Conservation (phyloP, 2,888 invertebrate genomes). For the Diaprepes abbreviatus region DNA sequence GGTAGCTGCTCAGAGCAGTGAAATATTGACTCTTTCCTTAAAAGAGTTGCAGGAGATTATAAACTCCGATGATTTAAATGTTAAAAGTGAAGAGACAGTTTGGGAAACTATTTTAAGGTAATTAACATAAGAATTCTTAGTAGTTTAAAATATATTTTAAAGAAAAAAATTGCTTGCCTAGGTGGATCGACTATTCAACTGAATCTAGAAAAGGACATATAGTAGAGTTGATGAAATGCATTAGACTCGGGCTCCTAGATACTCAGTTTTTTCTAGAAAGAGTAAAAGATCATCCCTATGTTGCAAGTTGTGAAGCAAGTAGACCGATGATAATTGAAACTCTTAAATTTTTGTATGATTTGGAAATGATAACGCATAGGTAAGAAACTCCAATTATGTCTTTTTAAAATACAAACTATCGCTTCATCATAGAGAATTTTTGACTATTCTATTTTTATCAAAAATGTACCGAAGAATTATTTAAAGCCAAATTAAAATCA, state of each 20-base stretch:
- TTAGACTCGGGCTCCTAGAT: conserved; percentile 86
- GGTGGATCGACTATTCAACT: conserved; percentile 88
- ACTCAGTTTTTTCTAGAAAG: conserved; percentile 92
- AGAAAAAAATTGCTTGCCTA: neutral
- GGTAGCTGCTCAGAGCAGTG: conserved; percentile 80
- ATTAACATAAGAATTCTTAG: no score
- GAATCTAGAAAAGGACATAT: conserved; percentile 81
- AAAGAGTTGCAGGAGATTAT: conserved; percentile 84
- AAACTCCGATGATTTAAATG: conserved; percentile 87
- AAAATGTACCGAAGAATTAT: no score
- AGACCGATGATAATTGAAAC: conserved; percentile 92
- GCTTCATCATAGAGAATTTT: no score
- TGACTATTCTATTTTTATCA: no score
- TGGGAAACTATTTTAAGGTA: conserved; percentile 82
- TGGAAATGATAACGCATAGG: conserved; percentile 85
- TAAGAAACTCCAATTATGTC: no score
- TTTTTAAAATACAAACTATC: no score
- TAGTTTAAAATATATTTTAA: no score
- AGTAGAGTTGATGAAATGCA: conserved; percentile 83
- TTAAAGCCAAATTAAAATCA: no score
- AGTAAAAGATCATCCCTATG: conserved; percentile 90
- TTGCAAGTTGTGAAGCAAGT: conserved; percentile 85
- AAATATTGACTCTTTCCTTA: conserved; percentile 79
- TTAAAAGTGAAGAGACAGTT: conserved; percentile 88
- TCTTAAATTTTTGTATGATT: conserved; percentile 89